Base-by-base conservation (phyloP, 2,888 invertebrate species). In the Acleris emargana region DNA sequence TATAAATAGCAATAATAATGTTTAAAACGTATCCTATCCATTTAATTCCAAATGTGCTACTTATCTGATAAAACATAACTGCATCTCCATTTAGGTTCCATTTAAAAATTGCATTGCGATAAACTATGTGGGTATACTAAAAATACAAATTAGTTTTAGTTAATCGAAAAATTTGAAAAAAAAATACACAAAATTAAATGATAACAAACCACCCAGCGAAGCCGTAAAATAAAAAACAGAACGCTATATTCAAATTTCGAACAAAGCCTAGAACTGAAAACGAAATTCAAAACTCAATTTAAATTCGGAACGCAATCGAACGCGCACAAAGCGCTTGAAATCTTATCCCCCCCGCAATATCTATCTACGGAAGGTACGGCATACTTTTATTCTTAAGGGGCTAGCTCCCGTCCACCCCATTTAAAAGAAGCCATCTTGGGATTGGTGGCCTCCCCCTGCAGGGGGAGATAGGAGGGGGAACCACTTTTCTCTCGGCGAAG, bases 371-470 rank as follows among this genome's bases (percentile, higher is more conserved):
- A 87, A 89, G 88, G 89, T 87, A 86, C 80, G 84, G 83, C 80
- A 87, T 81, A 91, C 89, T 92, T 92, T 92, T 92, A 92, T 92
- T 91, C 91, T 90, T 87, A 77, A 83, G 84, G 88, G 89, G 87
- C 87, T 83, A 81, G 78, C 80, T n/a, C 83, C 82, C 77, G 91
- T 88, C 92, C 91, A 89, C 92, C 91, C 91, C 86, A 83, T 87
- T 88, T 89, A 89, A 91, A 91, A 91, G 91, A 89, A 91, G 92
- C 91, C 91, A 92, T 92, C 91, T 92, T 92, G 91, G 89, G 84
- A 85, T 84, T 84, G 88, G 82, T 84, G 88, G 82, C 79, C 71
- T 72, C 72, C 55, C 66, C 73, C 72, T 67, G 68, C 69, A 73
- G 75, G 76, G 74, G 76, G 72, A 76, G 76, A 73, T 71, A 77